Base-by-base conservation (phyloP, 2,888 invertebrate genomes). In the Cylloceria caligata region DNA sequence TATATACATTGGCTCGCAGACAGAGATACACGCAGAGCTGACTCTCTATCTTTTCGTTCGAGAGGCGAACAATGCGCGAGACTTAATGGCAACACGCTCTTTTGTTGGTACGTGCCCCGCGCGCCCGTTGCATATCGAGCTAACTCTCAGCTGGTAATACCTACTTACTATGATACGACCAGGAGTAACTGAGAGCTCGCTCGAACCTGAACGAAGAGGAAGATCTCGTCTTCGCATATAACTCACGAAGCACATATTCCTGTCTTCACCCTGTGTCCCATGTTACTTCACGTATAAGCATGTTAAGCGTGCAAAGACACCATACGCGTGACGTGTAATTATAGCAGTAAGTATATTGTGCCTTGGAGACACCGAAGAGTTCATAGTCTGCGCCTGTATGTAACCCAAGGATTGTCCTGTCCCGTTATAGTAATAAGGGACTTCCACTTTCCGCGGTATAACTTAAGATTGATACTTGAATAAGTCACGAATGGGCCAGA, bases 61-160 rank as follows among this genome's bases (percentile, higher is more conserved):
- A 21, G 55, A 65, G 45, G 45, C 72, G 87, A 89, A 89, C 88
- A 89, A 89, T 89, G 88, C 88, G 80, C 55, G 60, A 34, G 60
- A 86, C 82, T 88, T 89, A 88, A 89, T 88, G 85, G 87, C 86
- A 39, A 60, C 60, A 79, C 85, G 83, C 69, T 82, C 80, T 64
- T 83, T 60, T 45, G 36, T 47, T 68, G 39, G 68, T 75, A 62
- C 49, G 68, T 62, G 39, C 60, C 30, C 27, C 52, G 57, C 36
- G 69, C 55, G 36, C 36, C 39, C 42, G 36, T 21, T 30, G 36
- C 42, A 69, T 69, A 45, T 21, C 49, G 68, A 24, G 19, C 71
- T 16, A 13, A 42, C 27, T 57, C 42, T 47, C 7, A 9, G 13
- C 30, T 16, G 13, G 71, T 71, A 30, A 60, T 60, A 34, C 45